Base-by-base conservation (phyloP, 2,888 invertebrate species). In the Acrobasis suavella region DNA sequence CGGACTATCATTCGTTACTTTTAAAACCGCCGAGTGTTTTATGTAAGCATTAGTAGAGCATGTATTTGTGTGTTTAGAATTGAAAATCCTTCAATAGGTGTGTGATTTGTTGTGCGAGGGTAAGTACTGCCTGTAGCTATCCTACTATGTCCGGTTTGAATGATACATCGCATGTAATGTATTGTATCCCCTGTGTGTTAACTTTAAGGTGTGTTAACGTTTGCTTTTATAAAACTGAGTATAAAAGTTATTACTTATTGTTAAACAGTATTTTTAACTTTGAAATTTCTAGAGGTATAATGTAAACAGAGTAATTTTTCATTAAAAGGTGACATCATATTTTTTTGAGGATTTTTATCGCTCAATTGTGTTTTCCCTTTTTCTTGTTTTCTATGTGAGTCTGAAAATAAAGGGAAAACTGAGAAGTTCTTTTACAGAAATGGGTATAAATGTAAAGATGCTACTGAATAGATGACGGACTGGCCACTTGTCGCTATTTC, bases 41-140 rank as follows among this genome's bases (percentile, higher is more conserved):
- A 91, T 89, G 91, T 91, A 91, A 91, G 91, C 90, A 87, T 89
- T 81, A 86, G 84, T 76, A 77, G 78, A 85, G 91, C 90, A 91
- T 91, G 90, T 84, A 64, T 75, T 78, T 87, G 80, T 87, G 85
- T 89, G 83, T 87, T 80, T 91, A 90, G 89, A 81, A 73, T 80
- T 80, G 70, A 70, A 78, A 71, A 74, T 73, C 76, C 78, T 79
- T 78, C 79, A 76, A 78, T 89, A 86, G 85, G 85, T 87, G 89
- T 84, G 73, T 80, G 77, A 80, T 82, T 80, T 77, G 74, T 83
- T 79, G 70, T 82, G 69, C 64, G 68, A 71, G 72, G 91, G 91
- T 91, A 87, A 90, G 91, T 87, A 76, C 74, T 72, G 79, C 81
- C 82, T 83, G 87, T 87, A 87, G 86, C 71, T 64, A 58, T 62